Conservation (phyloP, 2,797 vertebrate genomes). For the Eptatretus atami region DNA sequence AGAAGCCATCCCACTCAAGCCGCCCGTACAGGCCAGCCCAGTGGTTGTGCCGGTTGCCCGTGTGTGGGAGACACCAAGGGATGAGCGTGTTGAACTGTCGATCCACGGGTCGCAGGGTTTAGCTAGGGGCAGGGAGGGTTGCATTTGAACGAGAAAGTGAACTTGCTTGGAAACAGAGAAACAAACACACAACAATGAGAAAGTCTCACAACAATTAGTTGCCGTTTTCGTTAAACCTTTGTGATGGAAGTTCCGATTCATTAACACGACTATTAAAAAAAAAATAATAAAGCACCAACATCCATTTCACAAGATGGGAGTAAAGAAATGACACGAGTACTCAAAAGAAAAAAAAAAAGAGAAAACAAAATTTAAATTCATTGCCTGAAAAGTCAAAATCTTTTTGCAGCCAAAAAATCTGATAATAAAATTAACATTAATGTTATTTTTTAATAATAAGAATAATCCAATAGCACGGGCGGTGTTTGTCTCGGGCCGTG, state of each 20-base stretch:
- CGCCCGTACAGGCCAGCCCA: conserved; percentile 82
- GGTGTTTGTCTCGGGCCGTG: too few species aligned
- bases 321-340: not conserved
- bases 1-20: conserved; percentile 86
- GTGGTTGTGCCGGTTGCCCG: conserved; percentile 86
- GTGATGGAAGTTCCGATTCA: too few species aligned
- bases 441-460: too few species aligned
- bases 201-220: too few species aligned
- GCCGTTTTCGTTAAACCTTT: too few species aligned
- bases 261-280: too few species aligned
- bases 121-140: conserved; percentile 13
- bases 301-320: not conserved
- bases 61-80: conserved; percentile 88
- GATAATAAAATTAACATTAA: too few species aligned
- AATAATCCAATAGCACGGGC: too few species aligned
- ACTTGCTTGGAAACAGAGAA: too few species aligned
- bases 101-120: conserved; percentile 47
- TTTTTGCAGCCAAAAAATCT: not conserved
- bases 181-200: too few species aligned
- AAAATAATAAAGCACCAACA: too few species aligned
- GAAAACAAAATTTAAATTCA: not conserved
- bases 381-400: not conserved
- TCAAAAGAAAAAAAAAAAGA: not conserved
- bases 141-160: too few species aligned
- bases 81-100: conserved; percentile 75